Percentiles rank a stretch among this genome's conserved stretches.
phyloP scores from a whole-genome alignment of 2,797 vertebrate species.

The Megaceryle alcyon region DNA sequence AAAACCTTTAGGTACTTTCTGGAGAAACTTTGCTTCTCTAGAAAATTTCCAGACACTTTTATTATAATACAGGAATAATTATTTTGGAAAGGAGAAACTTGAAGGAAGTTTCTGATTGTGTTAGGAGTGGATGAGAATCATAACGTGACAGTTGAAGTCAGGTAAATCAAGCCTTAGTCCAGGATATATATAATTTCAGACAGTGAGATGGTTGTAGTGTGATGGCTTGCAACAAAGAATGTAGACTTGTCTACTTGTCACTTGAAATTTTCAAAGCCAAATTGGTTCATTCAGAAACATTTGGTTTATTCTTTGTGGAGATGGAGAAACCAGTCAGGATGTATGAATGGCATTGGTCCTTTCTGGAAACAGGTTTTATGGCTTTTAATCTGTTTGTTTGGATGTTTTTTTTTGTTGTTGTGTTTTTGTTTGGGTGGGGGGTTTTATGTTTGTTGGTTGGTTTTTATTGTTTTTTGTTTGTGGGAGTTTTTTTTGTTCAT shows the following conservation, averaged over 20 bases:
- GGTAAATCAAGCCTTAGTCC: background rate
- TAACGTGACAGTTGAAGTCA: background rate
- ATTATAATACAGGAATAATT: background rate
- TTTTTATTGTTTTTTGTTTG: background rate
- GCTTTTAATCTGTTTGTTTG: background rate
- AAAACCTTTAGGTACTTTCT: background rate
- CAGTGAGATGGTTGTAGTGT: rapidly evolving
- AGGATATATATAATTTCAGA: background rate
- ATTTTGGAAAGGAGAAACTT: background rate
- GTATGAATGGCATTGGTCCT: background rate
- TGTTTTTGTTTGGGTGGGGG: no score
- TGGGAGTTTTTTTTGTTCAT: background rate
- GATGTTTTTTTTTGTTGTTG: background rate
- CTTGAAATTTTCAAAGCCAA: background rate
- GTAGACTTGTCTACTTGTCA: background rate
- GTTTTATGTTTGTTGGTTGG: background rate
- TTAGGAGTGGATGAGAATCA: background rate
- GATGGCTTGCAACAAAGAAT: background rate
- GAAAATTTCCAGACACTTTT: background rate
- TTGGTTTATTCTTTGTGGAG: background rate
- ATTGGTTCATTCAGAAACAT: background rate
- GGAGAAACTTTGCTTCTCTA: background rate
- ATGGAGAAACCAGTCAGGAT: background rate
- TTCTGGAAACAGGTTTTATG: background rate
- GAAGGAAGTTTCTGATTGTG: background rate